A percentile compares a stretch with the other conserved stretches of the same genome.
These are phyloP conservation scores for Polypterus senegalus DNA, from an alignment of 2,113 vertebrate species.

Conservation along the genomic window DNA sequence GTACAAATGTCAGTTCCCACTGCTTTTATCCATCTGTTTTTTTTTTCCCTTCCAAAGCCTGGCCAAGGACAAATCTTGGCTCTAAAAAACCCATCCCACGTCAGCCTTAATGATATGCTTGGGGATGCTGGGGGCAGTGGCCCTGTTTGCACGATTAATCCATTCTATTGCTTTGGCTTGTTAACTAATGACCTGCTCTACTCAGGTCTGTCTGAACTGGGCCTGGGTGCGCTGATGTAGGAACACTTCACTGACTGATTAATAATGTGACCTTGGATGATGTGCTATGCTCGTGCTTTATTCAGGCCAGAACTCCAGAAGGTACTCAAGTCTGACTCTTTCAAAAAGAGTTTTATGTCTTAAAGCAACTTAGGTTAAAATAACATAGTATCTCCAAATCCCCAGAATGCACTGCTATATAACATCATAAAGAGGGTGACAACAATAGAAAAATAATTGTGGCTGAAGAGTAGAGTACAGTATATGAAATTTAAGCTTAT, in stretches of 20 bases:
- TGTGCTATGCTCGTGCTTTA: conserved; percentile 2
- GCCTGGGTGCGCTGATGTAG: conserved; percentile 4
- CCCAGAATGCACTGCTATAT: no score
- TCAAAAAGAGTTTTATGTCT: no score
- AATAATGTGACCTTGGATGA: conserved; percentile 12
- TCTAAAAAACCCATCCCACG: no score
- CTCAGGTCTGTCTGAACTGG: conserved; percentile 12
- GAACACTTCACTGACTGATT: conserved; percentile 17
- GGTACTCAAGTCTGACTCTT: neutral
- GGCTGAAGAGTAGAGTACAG: no score
- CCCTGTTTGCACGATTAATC: conserved; percentile 2
- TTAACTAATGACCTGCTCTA: conserved; percentile 16
- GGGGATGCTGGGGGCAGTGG: neutral
- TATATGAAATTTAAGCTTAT: no score
- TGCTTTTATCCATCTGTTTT: neutral
- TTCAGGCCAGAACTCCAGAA: conserved; percentile 3
- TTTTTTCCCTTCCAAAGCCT: neutral
- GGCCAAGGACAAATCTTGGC: no score
- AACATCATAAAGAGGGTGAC: no score
- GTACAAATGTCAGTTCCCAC: no score
- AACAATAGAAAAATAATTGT: no score
- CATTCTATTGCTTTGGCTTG: conserved; percentile 13
- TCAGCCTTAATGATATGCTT: conserved; percentile 1
- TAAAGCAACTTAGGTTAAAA: neutral
- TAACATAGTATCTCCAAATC: neutral